Evolutionary conservation across 2,888 invertebrate genomes (phyloP).

Genomic region (Philonicus albiceps): DNA sequence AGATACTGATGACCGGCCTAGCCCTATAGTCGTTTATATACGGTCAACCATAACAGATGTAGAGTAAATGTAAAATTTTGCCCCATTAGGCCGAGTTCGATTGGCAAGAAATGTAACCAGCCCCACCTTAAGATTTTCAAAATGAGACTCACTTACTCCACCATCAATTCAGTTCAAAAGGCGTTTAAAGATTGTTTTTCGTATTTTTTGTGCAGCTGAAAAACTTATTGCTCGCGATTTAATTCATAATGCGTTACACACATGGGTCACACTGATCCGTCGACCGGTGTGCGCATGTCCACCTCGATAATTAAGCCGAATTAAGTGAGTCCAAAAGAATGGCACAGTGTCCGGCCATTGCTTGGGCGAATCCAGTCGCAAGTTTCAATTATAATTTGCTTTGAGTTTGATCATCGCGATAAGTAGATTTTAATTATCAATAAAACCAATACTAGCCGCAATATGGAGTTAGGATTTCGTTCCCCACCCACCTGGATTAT

Average conservation of each 20-base stretch:
- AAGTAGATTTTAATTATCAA: conserved; percentile 16
- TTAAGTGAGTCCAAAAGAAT: neutral
- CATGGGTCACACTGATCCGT: neutral
- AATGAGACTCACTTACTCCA: conserved; percentile 29
- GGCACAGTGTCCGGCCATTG: neutral
- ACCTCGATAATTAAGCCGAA: neutral
- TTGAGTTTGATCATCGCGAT: conserved; percentile 5
- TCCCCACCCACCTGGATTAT: neutral
- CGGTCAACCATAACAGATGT: conserved; percentile 60
- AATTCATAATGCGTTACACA: conserved; percentile 17
- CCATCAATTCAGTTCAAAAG: conserved; percentile 37
- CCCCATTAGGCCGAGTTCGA: conserved; percentile 46
- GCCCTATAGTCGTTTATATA: conserved; percentile 64
- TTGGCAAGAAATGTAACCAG: conserved; percentile 40
- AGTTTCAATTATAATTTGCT: neutral
- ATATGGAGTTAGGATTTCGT: neutral
- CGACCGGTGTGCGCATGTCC: conserved; percentile 6
- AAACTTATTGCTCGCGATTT: conserved; percentile 35
- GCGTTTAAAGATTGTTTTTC: conserved; percentile 40
- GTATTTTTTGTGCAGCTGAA: conserved; percentile 26
- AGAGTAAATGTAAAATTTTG: conserved; percentile 45
- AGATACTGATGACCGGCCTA: conserved; percentile 63
- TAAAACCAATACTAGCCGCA: neutral
- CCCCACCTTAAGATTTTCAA: conserved; percentile 39
- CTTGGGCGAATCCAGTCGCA: neutral